Evolutionary conservation across 2,797 vertebrate species (phyloP), one percentile per base, ranked within the genome.

Genomic region (Nyctibius grandis): DNA sequence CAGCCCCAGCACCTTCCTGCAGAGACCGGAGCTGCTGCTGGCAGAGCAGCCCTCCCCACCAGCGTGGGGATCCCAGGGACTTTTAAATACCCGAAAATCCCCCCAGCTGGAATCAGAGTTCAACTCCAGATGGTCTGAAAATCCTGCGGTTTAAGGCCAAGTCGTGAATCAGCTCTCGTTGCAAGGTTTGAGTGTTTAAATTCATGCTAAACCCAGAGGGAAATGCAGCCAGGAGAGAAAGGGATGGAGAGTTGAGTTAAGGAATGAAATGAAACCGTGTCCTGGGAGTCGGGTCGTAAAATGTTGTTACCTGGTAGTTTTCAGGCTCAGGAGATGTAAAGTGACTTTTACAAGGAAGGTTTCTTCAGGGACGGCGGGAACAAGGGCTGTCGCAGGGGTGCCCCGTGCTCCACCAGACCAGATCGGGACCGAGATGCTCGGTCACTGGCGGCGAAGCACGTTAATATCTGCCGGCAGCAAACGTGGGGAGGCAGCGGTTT

Each of bases 131-230:
- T 0, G 4, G 47, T 19, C 57, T 31, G 87, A 42, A 89, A 87
- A 82, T 14, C 40, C 87, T 33, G 70, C 17, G 12, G 42, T 57
- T 86, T 88, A 6, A 81, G 70, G 45, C 29, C 92, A 33, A 33
- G 20, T 21, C 5, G 12, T 45, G 85, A 53, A 63, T 12, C 87
- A 26, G n/a, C 81, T 77, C 80, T 31, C 26, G 0, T 17, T 72
- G 80, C 84, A 65, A 96, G 95, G 96, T 96, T 91, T 95, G 95
- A 68, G 44, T 14, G n/a, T 74, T 95, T 87, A 57, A 82, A 82
- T 78, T 72, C n/a, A 3, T 44, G 9, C 15, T 72, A 72, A 91
- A 86, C 6, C 56, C 21, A 2, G 36, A 22, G 70, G 74, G 78
- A 56, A 67, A 54, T 0, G 3, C n/a, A n/a, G 23, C 12, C 28